Base-by-base conservation (phyloP, 2,797 vertebrate species). In the Pterois miles region DNA sequence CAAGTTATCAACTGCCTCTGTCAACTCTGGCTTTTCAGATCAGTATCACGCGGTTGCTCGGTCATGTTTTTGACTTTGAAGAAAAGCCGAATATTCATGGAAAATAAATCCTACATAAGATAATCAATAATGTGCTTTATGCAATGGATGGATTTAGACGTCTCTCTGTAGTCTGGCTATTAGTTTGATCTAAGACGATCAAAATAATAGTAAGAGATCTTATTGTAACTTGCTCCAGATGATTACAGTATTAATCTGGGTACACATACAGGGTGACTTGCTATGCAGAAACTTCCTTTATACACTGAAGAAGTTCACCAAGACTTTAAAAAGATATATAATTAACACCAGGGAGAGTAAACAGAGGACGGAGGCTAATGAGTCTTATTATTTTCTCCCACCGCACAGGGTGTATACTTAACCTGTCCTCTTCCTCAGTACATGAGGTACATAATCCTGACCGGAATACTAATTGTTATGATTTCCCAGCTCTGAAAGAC, bases 401-500 rank as follows among this genome's bases (percentile, higher is more conserved):
- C 27, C 16, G n/a, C 76, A 75, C 71, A 77, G 71, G 33, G 67
- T 76, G 64, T 85, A 80, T 82, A 83, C 75, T 88, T 88, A 86
- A 83, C 76, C 80, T 74, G 71, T 88, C 88, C 50, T 86, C 76
- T 86, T 82, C 73, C 76, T 70, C 76, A 52, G 65, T 40, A 59
- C 71, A 80, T 36, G 22, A 63, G 60, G 48, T 66, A 36, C 54
- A 71, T 67, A 65, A 82, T 25, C 73, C 65, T 66, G 67, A 80
- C 79, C 65, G 23, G 80, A 86, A 91, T 65, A 70, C 68, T 88
- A 84, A 91, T 81, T 87, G 86, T 84, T 85, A 68, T 82, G 74
- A 82, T 84, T 89, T 80, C 66, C 34, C 64, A 65, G 65, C 72
- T 64, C 63, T 82, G 65, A 85, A 85, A 74, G 67, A 40, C 58